These are phyloP conservation scores for Lycocerus yunnanus DNA, from an alignment of 2,888 invertebrate genomes.

Conservation along the genomic window DNA sequence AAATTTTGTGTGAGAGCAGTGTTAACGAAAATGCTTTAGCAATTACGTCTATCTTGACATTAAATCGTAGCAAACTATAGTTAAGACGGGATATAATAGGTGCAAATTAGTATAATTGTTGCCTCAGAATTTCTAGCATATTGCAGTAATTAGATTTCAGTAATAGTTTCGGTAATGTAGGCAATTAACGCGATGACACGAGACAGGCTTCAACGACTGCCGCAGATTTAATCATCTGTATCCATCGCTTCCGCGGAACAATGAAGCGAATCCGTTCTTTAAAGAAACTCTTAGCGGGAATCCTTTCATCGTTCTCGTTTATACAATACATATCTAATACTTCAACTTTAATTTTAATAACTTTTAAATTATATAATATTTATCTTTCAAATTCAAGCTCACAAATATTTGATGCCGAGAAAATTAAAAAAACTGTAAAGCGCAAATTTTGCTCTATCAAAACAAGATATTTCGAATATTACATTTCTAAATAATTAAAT, in stretches of 20 bases:
- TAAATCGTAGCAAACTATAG: conserved; percentile 46
- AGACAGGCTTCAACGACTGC: conserved; percentile 47
- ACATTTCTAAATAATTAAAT: neutral
- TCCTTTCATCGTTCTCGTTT: conserved; percentile 12
- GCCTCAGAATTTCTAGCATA: conserved; percentile 54
- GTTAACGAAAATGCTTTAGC: conserved; percentile 41
- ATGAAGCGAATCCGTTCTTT: conserved; percentile 24
- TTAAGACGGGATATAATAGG: conserved; percentile 52
- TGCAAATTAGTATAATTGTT: conserved; percentile 56
- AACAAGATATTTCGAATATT: neutral
- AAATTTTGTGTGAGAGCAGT: conserved; percentile 25
- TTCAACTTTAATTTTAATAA: neutral
- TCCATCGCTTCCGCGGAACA: conserved; percentile 31
- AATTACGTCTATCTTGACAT: conserved; percentile 50
- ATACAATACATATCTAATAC: neutral
- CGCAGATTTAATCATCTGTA: conserved; percentile 46
- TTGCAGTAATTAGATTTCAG: conserved; percentile 55
- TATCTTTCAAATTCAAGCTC: neutral
- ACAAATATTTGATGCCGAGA: neutral
- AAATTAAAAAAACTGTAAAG: neutral
- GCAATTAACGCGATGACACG: conserved; percentile 52
- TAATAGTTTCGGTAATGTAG: conserved; percentile 54
- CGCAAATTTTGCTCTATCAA: neutral
- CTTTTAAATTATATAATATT: neutral
- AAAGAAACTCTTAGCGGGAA: conserved; percentile 20